Conservation (phyloP, 2,113 vertebrate species). For the Dasyornis broadbenti region DNA sequence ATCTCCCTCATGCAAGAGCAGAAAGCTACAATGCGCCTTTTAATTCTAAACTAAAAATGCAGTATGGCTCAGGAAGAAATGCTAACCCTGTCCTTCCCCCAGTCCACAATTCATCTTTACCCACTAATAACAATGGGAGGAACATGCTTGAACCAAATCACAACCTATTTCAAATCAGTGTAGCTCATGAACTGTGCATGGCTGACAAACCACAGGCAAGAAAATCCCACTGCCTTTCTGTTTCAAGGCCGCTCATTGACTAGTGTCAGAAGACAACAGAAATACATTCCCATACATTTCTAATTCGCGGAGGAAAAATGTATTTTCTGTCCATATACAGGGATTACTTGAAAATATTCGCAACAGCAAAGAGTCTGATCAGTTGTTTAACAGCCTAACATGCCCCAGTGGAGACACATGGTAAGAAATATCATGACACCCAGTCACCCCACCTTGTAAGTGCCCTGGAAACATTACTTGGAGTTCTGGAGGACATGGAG, state of each 20-base stretch:
- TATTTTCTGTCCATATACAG: background rate
- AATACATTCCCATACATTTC: background rate
- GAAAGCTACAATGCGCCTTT: background rate
- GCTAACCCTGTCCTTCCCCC: background rate
- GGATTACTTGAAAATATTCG: background rate
- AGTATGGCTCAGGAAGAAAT: background rate
- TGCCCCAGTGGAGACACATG: background rate
- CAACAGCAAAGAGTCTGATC: background rate
- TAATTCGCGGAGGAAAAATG: background rate
- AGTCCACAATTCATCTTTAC: background rate
- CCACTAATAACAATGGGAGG: background rate
- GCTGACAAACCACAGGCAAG: background rate
- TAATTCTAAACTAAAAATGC: background rate
- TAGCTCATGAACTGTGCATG: background rate
- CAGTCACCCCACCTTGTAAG: background rate
- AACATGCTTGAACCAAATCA: background rate
- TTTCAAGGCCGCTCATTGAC: background rate
- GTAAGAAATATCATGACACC: background rate
- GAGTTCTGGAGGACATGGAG: slow-evolving; percentile 40
- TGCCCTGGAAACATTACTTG: background rate
- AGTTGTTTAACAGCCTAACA: background rate
- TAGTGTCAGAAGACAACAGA: background rate
- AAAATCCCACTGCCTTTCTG: background rate
- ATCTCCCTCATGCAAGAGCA: background rate
- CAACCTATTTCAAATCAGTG: background rate